Evolutionary conservation across 2,888 invertebrate species (phyloP).

Genomic region (Polyommatus iphigenia): DNA sequence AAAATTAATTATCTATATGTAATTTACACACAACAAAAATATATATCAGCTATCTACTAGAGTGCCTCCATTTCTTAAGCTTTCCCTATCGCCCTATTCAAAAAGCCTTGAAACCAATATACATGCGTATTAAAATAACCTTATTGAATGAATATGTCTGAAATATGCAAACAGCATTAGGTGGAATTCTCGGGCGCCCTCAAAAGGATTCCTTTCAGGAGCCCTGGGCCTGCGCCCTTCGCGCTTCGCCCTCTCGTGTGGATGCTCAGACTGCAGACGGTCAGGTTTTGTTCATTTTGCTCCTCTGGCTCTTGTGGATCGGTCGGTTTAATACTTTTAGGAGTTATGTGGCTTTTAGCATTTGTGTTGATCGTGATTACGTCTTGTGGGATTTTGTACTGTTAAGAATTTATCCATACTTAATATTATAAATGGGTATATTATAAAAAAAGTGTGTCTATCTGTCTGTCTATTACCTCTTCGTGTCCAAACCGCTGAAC

Average conservation of each 20-base stretch:
- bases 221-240: slow-evolving; percentile 24
- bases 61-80: background rate
- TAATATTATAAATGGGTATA: too few species aligned
- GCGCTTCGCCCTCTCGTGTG: background rate
- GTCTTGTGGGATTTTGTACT: too few species aligned
- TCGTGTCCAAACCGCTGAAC: too few species aligned
- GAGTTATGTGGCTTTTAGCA: background rate
- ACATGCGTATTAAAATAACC: background rate
- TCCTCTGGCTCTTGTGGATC: background rate
- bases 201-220: slow-evolving; percentile 33
- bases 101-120: background rate
- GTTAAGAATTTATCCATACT: too few species aligned
- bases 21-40: too few species aligned
- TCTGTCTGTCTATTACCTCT: too few species aligned
- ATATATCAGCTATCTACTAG: background rate
- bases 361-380: too few species aligned
- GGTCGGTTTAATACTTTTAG: background rate
- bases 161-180: slow-evolving; percentile 36
- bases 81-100: background rate
- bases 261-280: slow-evolving; percentile 8
- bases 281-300: background rate
- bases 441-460: too few species aligned
- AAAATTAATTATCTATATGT: too few species aligned
- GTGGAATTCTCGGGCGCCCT: slow-evolving; percentile 25
- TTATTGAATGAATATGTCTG: background rate